Evolutionary conservation across 2,888 invertebrate species (phyloP).

Genomic region (Autographa pulchrina): DNA sequence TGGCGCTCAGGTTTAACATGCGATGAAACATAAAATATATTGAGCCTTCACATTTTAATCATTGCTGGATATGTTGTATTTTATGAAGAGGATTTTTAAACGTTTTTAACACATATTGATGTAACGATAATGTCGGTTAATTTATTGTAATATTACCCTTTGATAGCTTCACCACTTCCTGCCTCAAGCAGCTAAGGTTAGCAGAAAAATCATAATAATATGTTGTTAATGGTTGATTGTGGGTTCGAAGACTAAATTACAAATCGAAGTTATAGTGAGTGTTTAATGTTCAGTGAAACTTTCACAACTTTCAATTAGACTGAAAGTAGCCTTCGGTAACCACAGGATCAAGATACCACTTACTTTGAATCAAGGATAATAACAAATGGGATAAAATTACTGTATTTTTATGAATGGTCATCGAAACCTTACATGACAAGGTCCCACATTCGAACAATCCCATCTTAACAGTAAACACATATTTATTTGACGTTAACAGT

Average conservation of each 20-base stretch:
- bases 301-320: neutral
- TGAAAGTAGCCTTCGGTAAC: neutral
- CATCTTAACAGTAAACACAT: constrained; percentile 33
- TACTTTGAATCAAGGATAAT: neutral
- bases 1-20: constrained; percentile 10
- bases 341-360: constrained; percentile 2
- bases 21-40: constrained; percentile 26
- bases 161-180: too few relatives aligned
- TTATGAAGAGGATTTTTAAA: neutral
- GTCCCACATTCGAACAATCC: neutral
- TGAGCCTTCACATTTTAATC: constrained; percentile 15
- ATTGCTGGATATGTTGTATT: neutral
- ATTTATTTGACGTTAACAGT: constrained; percentile 49
- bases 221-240: too few relatives aligned
- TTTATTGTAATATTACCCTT: neutral
- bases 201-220: too few relatives aligned
- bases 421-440: constrained; percentile 1
- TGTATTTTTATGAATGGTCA: neutral
- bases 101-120: neutral
- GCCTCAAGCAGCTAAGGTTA: too few relatives aligned
- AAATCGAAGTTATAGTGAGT: neutral
- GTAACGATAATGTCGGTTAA: neutral
- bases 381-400: neutral
- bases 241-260: neutral
- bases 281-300: neutral